phyloP scores from a whole-genome alignment of 2,797 vertebrate species.

The Aphelocoma californica region DNA sequence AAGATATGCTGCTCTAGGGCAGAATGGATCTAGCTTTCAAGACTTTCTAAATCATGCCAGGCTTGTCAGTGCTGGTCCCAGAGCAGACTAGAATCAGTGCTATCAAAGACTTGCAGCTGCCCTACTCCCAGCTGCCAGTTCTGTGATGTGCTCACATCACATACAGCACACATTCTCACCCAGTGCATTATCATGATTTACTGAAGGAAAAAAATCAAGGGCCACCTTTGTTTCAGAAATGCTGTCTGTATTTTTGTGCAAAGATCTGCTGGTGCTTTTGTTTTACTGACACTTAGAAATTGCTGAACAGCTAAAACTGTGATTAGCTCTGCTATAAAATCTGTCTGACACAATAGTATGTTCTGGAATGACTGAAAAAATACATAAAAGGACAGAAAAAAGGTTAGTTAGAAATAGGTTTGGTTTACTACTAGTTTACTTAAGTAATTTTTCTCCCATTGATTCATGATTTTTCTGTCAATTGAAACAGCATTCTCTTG shows the following conservation, averaged over 20 bases:
- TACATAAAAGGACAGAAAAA: background rate
- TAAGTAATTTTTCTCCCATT: background rate
- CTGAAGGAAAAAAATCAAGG: background rate
- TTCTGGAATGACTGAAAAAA: background rate
- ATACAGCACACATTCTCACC: background rate
- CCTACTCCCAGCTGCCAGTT: background rate
- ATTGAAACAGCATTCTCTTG: background rate
- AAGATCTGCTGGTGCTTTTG: background rate
- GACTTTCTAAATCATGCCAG: slow-evolving; percentile 28
- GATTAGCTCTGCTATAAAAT: background rate
- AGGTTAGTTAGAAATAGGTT: background rate
- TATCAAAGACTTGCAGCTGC: background rate
- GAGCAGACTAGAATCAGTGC: background rate
- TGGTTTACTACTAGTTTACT: background rate
- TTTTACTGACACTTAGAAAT: background rate
- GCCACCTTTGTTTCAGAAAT: background rate
- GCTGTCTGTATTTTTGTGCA: background rate
- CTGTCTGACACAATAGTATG: background rate
- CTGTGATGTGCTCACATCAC: background rate
- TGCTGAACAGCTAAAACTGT: background rate
- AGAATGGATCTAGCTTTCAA: background rate
- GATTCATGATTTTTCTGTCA: background rate
- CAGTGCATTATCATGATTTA: background rate
- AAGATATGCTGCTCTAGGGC: background rate
- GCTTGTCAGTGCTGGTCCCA: accelerated